Evolutionary conservation across 2,888 invertebrate species (phyloP).

Genomic region (Lycaena phlaeas): DNA sequence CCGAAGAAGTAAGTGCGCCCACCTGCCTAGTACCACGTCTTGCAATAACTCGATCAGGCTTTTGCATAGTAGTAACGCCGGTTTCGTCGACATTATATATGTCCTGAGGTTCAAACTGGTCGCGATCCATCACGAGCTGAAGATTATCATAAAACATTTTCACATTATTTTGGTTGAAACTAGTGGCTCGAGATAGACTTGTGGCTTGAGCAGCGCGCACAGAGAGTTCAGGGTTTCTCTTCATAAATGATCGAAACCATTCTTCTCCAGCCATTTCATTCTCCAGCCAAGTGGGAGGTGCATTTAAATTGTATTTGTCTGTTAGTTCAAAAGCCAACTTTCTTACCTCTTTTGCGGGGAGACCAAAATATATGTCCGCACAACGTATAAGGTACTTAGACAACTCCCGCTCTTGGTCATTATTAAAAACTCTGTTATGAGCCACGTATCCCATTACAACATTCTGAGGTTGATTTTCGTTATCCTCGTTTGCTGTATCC

Average conservation of each 20-base stretch:
- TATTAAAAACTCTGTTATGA: conserved; percentile 12
- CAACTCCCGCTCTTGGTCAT: conserved; percentile 11
- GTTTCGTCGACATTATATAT: neutral
- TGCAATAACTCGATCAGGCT: conserved; percentile 25
- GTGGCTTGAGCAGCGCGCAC: conserved; percentile 23
- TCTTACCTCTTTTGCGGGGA: conserved; percentile 12
- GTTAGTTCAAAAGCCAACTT: conserved; percentile 14
- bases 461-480: neutral
- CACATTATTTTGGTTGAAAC: conserved; percentile 23
- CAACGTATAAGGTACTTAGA: conserved; percentile 11
- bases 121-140: neutral
- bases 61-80: conserved; percentile 18
- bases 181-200: conserved; percentile 22
- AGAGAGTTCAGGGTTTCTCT: conserved; percentile 20
- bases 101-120: neutral
- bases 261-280: conserved; percentile 21
- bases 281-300: conserved; percentile 16
- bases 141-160: conserved; percentile 21
- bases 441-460: conserved; percentile 8
- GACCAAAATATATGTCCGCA: conserved; percentile 16
- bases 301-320: conserved; percentile 10
- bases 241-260: conserved; percentile 24
- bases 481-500: neutral
- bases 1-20: conserved; percentile 19
- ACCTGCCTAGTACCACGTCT: conserved; percentile 22